These are phyloP conservation scores for Gorsachius magnificus DNA, from an alignment of 2,797 vertebrate species.

Conservation along the genomic window DNA sequence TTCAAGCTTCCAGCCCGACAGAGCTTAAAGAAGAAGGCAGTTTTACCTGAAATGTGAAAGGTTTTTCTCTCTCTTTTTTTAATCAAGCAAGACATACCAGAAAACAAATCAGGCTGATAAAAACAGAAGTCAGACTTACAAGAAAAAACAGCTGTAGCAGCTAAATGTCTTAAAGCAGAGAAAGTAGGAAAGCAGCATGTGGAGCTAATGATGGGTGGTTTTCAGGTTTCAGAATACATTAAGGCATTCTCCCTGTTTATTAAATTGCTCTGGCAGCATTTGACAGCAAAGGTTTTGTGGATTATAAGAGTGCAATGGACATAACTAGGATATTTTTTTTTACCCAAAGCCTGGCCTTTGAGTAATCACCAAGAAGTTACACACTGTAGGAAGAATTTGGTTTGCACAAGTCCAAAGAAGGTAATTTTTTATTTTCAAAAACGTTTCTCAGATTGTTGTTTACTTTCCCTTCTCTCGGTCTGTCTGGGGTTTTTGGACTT, in stretches of 20 bases:
- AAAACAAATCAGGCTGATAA: conserved; percentile 67
- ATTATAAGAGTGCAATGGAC: conserved; percentile 40
- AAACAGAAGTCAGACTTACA: conserved; percentile 54
- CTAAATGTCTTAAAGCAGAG: conserved; percentile 66
- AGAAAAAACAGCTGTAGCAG: conserved; percentile 63
- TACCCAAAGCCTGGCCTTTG: conserved; percentile 21
- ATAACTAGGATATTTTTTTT: conserved; percentile 32
- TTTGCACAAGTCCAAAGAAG: conserved; percentile 7
- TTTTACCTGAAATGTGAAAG: conserved; percentile 38
- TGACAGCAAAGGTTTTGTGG: conserved; percentile 61
- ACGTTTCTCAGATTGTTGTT: not conserved
- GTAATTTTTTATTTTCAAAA: not conserved
- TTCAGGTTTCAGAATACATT: conserved; percentile 70
- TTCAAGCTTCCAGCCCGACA: conserved; percentile 9
- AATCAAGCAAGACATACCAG: conserved; percentile 45
- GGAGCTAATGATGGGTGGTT: conserved; percentile 61
- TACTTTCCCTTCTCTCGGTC: not conserved
- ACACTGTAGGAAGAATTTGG: not conserved
- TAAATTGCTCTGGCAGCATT: conserved; percentile 67
- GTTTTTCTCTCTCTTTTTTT: conserved; percentile 40
- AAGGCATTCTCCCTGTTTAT: conserved; percentile 55
- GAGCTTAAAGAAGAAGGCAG: conserved; percentile 11
- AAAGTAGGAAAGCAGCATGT: conserved; percentile 61
- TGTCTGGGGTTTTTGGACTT: not conserved
- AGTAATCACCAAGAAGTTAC: conserved; percentile 32